phyloP scores from a whole-genome alignment of 2,113 vertebrate genomes.

The Ochotona curzoniae region DNA sequence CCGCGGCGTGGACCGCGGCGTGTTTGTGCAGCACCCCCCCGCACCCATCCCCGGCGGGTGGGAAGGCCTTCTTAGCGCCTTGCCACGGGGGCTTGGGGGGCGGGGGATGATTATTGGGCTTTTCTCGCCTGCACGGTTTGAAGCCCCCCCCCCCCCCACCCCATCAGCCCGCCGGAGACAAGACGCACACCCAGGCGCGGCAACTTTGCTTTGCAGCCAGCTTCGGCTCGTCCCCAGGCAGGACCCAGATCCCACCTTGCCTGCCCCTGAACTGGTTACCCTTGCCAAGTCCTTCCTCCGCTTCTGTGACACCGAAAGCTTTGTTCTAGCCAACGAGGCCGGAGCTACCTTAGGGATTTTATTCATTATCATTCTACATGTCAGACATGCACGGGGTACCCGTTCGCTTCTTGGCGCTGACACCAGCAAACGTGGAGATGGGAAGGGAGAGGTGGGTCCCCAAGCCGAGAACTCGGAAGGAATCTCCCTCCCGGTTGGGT shows the following conservation, averaged over 20 bases:
- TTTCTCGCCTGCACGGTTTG: too few species aligned
- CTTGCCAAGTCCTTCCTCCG: conserved; percentile 32
- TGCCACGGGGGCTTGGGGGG: conserved; percentile 20
- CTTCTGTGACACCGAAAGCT: conserved; percentile 31
- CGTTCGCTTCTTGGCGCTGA: conserved; percentile 32
- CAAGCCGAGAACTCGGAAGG: neutral
- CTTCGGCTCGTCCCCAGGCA: neutral
- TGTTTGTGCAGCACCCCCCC: neutral
- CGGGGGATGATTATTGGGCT: too few species aligned
- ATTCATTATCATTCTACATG: neutral
- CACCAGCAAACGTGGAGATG: neutral
- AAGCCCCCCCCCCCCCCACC: too few species aligned
- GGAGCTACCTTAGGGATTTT: neutral
- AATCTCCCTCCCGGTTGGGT: neutral
- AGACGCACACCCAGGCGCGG: neutral
- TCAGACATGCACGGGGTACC: neutral
- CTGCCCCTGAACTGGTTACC: conserved; percentile 49
- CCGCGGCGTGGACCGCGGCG: neutral
- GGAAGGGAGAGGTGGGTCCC: neutral
- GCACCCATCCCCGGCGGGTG: neutral
- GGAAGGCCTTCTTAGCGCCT: neutral
- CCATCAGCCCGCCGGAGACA: neutral
- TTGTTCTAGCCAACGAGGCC: conserved; percentile 11
- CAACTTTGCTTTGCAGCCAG: conserved; percentile 67
- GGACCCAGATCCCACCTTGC: neutral